Conservation (phyloP, 2,113 vertebrate species). For the Anolis carolinensis region DNA sequence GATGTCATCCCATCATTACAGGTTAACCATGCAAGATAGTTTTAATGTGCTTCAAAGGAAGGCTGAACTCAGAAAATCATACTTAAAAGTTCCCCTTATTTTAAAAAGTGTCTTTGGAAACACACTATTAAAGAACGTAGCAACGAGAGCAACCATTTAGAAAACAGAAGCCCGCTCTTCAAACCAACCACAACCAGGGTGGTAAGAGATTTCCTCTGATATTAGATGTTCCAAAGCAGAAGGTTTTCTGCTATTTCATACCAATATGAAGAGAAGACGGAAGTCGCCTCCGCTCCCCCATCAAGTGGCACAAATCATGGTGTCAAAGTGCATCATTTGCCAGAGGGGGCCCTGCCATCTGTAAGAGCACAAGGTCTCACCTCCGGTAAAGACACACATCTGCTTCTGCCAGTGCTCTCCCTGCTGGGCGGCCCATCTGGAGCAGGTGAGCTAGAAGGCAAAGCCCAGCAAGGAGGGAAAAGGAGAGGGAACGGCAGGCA, state of each 20-base stretch:
- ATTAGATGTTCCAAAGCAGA: neutral
- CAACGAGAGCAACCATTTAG: neutral
- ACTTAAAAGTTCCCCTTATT: too few species aligned
- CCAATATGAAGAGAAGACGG: constrained; percentile 20
- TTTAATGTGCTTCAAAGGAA: neutral
- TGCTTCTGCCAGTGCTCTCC: constrained; percentile 81
- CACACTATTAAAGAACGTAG: neutral
- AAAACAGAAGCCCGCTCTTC: neutral
- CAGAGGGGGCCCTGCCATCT: constrained; percentile 80
- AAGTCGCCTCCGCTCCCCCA: constrained; percentile 60
- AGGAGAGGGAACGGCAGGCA: constrained; percentile 33
- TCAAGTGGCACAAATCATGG: constrained; percentile 62
- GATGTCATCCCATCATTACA: neutral
- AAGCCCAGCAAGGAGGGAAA: constrained; percentile 44
- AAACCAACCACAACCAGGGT: too few species aligned
- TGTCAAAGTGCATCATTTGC: constrained; percentile 76
- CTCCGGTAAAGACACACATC: constrained; percentile 84
- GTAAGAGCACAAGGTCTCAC: constrained; percentile 71
- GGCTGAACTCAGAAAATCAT: too few species aligned
- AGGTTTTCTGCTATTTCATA: constrained; percentile 14
- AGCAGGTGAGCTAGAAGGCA: constrained; percentile 80
- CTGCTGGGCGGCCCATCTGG: constrained; percentile 82
- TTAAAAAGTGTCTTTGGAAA: too few species aligned
- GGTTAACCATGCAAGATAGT: neutral
- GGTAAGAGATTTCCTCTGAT: neutral